Conservation (phyloP, 1,140 invertebrate species). For the Rhagoletis pomonella region DNA sequence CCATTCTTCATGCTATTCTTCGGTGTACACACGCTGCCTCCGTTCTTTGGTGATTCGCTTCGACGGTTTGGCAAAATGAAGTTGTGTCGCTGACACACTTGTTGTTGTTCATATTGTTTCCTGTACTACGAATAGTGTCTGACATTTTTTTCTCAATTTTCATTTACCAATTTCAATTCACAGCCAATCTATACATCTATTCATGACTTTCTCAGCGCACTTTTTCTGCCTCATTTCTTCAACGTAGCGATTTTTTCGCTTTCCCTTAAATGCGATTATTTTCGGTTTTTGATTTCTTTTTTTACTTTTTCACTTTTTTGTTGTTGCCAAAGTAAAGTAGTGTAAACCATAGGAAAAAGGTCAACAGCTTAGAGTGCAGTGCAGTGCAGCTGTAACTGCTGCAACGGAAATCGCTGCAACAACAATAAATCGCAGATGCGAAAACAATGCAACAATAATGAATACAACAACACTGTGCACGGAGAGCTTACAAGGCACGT, state of each 20-base stretch:
- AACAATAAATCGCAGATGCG: background rate
- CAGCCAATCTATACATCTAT: slow-evolving; percentile 8
- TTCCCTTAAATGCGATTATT: background rate
- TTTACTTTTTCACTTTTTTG: background rate
- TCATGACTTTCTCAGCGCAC: background rate
- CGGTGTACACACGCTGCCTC: background rate
- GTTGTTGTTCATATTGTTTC: slow-evolving; percentile 12
- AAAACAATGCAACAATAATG: slow-evolving; percentile 32
- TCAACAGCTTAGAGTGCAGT: background rate
- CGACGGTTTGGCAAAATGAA: slow-evolving; percentile 31
- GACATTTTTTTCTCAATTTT: slow-evolving; percentile 10
- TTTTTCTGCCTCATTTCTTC: background rate
- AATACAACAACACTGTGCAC: slow-evolving; percentile 13
- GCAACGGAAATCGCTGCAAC: background rate
- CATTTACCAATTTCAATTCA: background rate
- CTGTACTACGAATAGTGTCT: background rate
- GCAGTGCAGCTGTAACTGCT: background rate
- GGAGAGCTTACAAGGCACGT: slow-evolving; percentile 25
- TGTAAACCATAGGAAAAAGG: slow-evolving; percentile 18
- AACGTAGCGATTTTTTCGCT: background rate
- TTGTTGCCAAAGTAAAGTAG: background rate
- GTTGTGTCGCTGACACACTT: slow-evolving; percentile 7
- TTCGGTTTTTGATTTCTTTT: background rate
- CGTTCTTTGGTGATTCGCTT: background rate
- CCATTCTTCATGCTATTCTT: background rate